phyloP scores from a whole-genome alignment of 2,888 invertebrate species.

The Drosophila rubida region DNA sequence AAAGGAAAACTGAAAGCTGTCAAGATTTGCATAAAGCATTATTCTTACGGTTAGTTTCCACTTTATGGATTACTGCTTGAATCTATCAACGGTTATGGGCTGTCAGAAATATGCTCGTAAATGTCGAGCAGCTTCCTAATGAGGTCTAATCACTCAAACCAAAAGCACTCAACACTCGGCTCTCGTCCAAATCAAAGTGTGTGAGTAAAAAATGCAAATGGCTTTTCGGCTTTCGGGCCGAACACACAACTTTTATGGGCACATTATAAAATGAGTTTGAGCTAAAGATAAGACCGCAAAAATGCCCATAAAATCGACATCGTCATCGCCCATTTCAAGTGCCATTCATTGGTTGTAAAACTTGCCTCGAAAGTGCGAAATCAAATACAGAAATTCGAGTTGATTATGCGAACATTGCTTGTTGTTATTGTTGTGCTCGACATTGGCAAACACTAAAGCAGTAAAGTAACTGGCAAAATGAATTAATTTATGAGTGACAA shows the following conservation, averaged over 20 bases:
- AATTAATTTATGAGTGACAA: slow-evolving; percentile 39
- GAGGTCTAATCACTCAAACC: slow-evolving; percentile 49
- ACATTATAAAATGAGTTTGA: slow-evolving; percentile 51
- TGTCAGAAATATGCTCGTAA: slow-evolving; percentile 54
- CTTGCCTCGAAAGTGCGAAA: slow-evolving; percentile 26
- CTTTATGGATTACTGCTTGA: slow-evolving; percentile 13
- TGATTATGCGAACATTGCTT: slow-evolving; percentile 27
- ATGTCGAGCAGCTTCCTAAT: slow-evolving; percentile 47
- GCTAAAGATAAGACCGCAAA: neutral
- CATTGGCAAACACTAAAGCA: slow-evolving; percentile 40
- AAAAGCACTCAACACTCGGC: neutral
- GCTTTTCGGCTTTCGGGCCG: slow-evolving; percentile 17
- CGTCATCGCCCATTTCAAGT: slow-evolving; percentile 7
- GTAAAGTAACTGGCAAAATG: slow-evolving; percentile 32
- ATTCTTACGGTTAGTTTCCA: slow-evolving; percentile 17
- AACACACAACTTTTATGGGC: slow-evolving; percentile 56
- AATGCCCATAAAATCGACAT: slow-evolving; percentile 54
- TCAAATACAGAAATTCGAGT: slow-evolving; percentile 28
- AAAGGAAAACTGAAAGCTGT: slow-evolving; percentile 11
- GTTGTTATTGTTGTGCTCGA: slow-evolving; percentile 10
- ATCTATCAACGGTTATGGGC: slow-evolving; percentile 3
- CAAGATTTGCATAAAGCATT: slow-evolving; percentile 22
- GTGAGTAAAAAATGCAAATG: slow-evolving; percentile 54
- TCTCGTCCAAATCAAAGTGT: slow-evolving; percentile 28
- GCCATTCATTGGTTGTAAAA: slow-evolving; percentile 19